Percentiles rank a stretch among this genome's conserved stretches.
phyloP scores from a whole-genome alignment of 2,113 vertebrate genomes.

The Psephotus haematonotus region DNA sequence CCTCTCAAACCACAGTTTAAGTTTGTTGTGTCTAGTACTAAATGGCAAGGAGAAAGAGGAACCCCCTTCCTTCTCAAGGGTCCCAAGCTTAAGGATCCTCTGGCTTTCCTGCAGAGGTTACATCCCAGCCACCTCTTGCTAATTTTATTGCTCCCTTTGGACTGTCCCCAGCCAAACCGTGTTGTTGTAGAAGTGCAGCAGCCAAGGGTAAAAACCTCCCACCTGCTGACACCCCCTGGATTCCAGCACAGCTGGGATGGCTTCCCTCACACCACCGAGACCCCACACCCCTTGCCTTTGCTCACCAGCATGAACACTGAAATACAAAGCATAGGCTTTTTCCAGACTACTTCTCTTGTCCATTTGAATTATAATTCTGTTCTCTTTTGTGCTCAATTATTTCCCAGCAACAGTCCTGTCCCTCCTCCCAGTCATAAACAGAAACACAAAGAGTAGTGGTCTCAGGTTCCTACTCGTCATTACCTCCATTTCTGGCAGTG shows the following conservation, averaged over 20 bases:
- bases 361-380: neutral
- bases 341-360: neutral
- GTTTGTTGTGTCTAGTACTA: neutral
- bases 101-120: neutral
- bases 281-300: neutral
- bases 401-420: neutral
- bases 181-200: neutral
- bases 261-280: neutral
- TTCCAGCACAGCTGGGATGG: fast-evolving
- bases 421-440: neutral
- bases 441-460: neutral
- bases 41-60: neutral
- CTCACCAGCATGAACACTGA: neutral
- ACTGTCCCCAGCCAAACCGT: neutral
- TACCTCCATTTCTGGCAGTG: neutral
- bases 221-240: fast-evolving
- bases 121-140: neutral
- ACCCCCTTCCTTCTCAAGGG: fast-evolving
- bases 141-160: neutral
- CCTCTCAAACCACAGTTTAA: neutral
- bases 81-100: neutral
- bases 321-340: neutral
- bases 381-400: neutral
- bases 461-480: neutral
- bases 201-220: neutral